Evolutionary conservation across 2,888 invertebrate species (phyloP).

Genomic region (Brenthis ino): DNA sequence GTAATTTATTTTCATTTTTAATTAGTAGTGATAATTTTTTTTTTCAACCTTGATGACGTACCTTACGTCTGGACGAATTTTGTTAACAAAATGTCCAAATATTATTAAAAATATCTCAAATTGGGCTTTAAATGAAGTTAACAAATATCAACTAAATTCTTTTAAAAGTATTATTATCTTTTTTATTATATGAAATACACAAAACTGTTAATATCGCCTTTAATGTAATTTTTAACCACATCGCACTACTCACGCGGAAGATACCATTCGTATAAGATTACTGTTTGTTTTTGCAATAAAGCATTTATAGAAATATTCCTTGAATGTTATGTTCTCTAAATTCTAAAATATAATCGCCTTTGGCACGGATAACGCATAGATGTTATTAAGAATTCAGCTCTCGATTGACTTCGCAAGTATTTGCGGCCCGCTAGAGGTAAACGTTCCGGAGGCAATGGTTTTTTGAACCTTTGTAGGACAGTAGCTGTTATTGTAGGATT

Average conservation of each 20-base stretch:
- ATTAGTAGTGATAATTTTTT: no score
- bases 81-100: no score
- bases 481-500: not conserved
- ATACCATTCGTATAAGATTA: constrained; percentile 20
- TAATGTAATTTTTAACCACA: not conserved
- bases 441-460: constrained; percentile 38
- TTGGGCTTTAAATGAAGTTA: no score
- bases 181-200: no score
- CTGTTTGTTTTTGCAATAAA: constrained; percentile 29
- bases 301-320: constrained; percentile 29
- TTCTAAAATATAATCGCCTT: constrained; percentile 39
- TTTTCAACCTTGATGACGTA: no score
- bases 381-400: constrained; percentile 45
- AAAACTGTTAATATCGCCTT: not conserved
- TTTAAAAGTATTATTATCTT: no score
- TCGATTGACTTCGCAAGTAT: constrained; percentile 40
- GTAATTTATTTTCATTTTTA: no score
- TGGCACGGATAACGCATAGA: constrained; percentile 46
- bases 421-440: constrained; percentile 43
- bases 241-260: constrained; percentile 10
- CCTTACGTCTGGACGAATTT: no score
- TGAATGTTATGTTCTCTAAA: constrained; percentile 38
- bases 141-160: no score
- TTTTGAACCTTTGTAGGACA: constrained; percentile 32
- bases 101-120: no score